Evolutionary conservation across 1,140 invertebrate genomes (phyloP).

Genomic region (Cyrtorhinus lividipennis): DNA sequence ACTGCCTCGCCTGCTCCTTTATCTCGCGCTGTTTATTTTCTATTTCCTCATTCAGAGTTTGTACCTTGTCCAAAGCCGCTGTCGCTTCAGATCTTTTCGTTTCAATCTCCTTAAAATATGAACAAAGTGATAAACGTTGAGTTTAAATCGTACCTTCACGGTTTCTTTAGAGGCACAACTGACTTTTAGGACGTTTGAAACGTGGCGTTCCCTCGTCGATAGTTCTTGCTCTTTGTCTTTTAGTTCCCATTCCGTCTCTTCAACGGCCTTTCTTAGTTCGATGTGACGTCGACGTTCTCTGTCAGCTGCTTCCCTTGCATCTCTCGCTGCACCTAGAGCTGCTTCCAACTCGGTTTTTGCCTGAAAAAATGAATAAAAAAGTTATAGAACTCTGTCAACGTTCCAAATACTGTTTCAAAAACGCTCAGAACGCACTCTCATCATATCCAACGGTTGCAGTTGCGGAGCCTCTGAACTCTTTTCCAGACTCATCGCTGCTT

Average conservation of each 20-base stretch:
- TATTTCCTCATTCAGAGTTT: conserved; percentile 11
- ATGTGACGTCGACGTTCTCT: conserved; percentile 9
- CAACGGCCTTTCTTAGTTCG: conserved; percentile 10
- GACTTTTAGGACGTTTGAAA: conserved; percentile 10
- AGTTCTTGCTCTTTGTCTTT: conserved; percentile 7
- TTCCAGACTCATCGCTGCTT: conserved; percentile 7
- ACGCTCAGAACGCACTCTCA: background rate
- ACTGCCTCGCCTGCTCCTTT: conserved; percentile 4
- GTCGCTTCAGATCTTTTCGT: conserved; percentile 4
- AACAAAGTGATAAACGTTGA: background rate
- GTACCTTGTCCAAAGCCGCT: conserved; percentile 5
- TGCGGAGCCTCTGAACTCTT: background rate
- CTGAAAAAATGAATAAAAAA: conserved; percentile 8
- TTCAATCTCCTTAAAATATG: conserved; percentile 2
- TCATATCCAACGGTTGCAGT: conserved; percentile 11
- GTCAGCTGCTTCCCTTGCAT: conserved; percentile 11
- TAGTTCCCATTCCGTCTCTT: conserved; percentile 15
- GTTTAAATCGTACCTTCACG: too few species aligned
- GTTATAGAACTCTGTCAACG: background rate
- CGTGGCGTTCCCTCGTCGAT: conserved; percentile 6
- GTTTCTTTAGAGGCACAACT: too few species aligned
- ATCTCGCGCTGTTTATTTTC: conserved; percentile 6
- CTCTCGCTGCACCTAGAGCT: conserved; percentile 12
- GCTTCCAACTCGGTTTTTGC: conserved; percentile 16
- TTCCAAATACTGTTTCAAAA: background rate